Evolutionary conservation across 2,888 invertebrate genomes (phyloP).

Genomic region (Eudasyphora cyanicolor): DNA sequence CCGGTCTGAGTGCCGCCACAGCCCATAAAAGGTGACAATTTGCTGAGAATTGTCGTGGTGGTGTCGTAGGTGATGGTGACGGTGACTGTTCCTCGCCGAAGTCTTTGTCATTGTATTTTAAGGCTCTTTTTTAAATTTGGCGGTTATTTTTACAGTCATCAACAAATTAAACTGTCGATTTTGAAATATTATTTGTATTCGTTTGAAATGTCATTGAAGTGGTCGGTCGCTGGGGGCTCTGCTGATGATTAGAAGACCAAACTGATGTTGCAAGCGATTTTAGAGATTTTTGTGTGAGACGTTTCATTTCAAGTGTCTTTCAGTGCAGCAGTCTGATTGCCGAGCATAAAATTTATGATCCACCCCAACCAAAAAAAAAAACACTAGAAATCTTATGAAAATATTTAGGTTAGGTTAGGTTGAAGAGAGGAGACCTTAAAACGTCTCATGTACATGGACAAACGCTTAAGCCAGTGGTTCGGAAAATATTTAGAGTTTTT

Average conservation of each 20-base stretch:
- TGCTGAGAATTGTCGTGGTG: neutral
- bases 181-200: slow-evolving; percentile 12
- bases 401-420: too few species aligned
- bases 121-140: neutral
- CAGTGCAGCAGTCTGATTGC: neutral
- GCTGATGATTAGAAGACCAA: neutral
- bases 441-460: too few species aligned
- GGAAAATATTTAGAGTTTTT: too few species aligned
- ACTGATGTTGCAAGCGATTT: neutral
- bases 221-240: neutral
- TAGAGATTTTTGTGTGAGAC: neutral
- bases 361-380: neutral
- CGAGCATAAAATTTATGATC: too few species aligned
- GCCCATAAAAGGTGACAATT: slow-evolving; percentile 53
- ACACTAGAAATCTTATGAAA: neutral
- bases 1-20: neutral
- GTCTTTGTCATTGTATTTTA: neutral
- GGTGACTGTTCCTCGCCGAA: neutral
- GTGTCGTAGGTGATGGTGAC: neutral
- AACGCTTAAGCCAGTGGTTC: too few species aligned
- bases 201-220: slow-evolving; percentile 2
- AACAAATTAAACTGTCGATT: slow-evolving; percentile 21
- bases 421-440: too few species aligned
- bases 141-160: slow-evolving; percentile 9
- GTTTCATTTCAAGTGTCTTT: neutral